These are phyloP conservation scores for Mesorhabditis spiculigera DNA, from an alignment of 2,888 invertebrate genomes.

Conservation along the genomic window DNA sequence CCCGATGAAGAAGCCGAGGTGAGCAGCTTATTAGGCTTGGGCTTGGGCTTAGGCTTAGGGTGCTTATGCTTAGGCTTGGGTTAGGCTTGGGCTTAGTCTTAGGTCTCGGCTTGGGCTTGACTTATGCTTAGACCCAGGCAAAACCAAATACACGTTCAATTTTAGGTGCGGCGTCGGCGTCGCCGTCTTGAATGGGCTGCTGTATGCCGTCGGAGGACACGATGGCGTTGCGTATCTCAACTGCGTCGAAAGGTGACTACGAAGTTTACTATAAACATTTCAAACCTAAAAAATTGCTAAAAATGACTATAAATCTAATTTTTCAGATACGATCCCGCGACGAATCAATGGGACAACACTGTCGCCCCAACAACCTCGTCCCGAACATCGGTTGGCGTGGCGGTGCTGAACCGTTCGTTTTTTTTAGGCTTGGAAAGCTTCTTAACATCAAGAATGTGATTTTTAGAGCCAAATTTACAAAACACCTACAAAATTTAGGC, in stretches of 20 bases:
- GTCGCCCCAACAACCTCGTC: constrained; percentile 99
- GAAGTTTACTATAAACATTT: constrained; percentile 2
- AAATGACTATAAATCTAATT: neutral
- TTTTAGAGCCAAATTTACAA: neutral
- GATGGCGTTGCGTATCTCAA: constrained; percentile 37
- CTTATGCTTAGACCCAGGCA: too few species aligned
- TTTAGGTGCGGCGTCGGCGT: constrained; percentile 72
- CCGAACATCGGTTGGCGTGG: constrained; percentile 92
- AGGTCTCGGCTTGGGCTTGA: too few species aligned
- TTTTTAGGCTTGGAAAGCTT: neutral
- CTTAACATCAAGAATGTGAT: too few species aligned
- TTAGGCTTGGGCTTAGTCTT: too few species aligned
- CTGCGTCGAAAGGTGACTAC: constrained; percentile 59
- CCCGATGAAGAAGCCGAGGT: constrained; percentile 81
- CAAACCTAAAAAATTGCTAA: constrained; percentile 8
- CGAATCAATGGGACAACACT: constrained; percentile 96
- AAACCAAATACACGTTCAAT: neutral
- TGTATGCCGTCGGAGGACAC: constrained; percentile 38
- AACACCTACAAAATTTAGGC: neutral
- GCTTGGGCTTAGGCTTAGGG: too few species aligned
- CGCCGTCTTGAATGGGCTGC: constrained; percentile 71
- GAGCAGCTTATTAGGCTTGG: too few species aligned
- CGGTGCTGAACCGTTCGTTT: constrained; percentile 80
- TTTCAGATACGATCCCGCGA: constrained; percentile 79
- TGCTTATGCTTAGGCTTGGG: too few species aligned